Conservation (phyloP, 2,888 invertebrate genomes). For the Eristalis pertinax region DNA sequence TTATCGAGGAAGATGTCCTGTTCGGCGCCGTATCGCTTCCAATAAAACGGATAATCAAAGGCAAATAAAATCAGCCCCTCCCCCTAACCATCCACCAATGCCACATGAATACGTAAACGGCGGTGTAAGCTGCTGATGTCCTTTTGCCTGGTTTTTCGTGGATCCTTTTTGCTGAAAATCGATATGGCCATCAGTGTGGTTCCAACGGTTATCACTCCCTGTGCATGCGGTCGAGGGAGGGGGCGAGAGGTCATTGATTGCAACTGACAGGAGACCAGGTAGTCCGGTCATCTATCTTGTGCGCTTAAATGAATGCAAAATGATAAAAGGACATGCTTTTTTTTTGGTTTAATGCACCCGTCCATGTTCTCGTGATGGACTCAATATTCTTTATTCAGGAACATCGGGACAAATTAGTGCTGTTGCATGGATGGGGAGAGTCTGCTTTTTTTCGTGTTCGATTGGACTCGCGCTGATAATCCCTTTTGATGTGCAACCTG, state of each 20-base stretch:
- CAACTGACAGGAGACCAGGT: constrained; percentile 10
- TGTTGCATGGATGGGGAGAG: background rate
- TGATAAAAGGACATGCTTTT: constrained; percentile 20
- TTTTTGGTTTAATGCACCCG: background rate
- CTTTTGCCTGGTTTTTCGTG: background rate
- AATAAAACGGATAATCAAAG: constrained; percentile 68
- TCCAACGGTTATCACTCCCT: background rate
- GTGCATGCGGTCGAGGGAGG: background rate
- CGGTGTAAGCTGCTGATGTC: constrained; percentile 50
- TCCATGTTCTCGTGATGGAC: background rate
- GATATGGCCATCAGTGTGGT: constrained; percentile 41
- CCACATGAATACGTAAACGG: constrained; percentile 39
- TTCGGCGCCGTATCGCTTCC: constrained; percentile 52
- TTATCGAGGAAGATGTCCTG: constrained; percentile 25
- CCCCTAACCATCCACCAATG: constrained; percentile 32
- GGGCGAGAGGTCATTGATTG: background rate
- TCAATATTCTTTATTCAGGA: background rate
- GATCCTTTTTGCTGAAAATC: constrained; percentile 35
- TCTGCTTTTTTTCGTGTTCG: background rate
- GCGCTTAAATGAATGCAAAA: constrained; percentile 50
- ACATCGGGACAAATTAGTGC: background rate
- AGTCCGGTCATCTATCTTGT: constrained; percentile 44
- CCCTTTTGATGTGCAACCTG: background rate
- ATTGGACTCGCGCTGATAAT: background rate
- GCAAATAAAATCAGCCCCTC: constrained; percentile 59